Evolutionary conservation across 2,113 vertebrate species (phyloP), one percentile per base, ranked within the genome.

Genomic region (Progne subis): DNA sequence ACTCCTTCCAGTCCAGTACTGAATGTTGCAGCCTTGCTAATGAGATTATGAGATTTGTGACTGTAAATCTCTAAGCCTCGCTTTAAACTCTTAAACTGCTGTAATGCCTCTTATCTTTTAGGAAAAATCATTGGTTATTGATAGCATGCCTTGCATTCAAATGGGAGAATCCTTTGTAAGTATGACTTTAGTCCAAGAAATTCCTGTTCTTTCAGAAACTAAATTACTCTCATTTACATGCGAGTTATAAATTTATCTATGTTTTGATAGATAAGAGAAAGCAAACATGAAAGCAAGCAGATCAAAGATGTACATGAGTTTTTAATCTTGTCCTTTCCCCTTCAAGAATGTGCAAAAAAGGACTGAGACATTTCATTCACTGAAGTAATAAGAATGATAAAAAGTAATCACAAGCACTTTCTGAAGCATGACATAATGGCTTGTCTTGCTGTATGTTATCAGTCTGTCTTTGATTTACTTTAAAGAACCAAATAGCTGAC

Each of bases 271-370:
- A 69, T 64, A 79, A 96, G 92, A 86, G 93, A 92, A 92, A 83
- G 43, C 59, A 95, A 94, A 89, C 76, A 85, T 72, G 34, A 94
- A 96, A 92, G 88, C 64, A 91, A 80, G 76, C 49, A 90, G 88
- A 96, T 96, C 89, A 97, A 93, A 97, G 80, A 84, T 74, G 52
- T 77, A 52, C 61, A 77, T 47, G 70, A 75, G 47, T 84, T 92
- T 96, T 95, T 96, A 92, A 93, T 96, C 82, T 93, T 95, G 91
- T 92, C 87, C 86, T 90, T 79, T 93, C 64, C 52, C 59, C 94
- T 88, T 94, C 89, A 95, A 94, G 63, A 93, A 56, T 0, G 3
- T 71, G 56, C 17, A 34, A 74, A 82, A 91, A 79, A 75, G 68
- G 82, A 47, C 76, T 18, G 72, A 87, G 80, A 77, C 44, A 46